Conservation (phyloP, 2,888 invertebrate genomes). For the Molorchus minor region DNA sequence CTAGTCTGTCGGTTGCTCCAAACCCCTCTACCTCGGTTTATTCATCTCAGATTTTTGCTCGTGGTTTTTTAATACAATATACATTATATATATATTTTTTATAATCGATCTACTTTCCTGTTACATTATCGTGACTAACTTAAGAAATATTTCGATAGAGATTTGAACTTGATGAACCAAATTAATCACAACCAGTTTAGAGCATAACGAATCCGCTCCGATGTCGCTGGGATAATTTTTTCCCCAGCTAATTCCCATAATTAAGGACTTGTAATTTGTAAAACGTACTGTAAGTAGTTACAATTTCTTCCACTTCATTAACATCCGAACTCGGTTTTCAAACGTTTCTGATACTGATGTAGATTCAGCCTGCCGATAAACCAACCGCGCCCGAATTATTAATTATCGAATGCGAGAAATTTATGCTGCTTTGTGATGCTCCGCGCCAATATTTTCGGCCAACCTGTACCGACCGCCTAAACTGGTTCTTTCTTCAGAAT, state of each 20-base stretch:
- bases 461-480: conserved; percentile 37
- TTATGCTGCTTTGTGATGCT: conserved; percentile 47
- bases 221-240: not conserved
- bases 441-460: conserved; percentile 34
- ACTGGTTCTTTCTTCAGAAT: conserved; percentile 46
- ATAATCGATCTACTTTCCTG: too few species aligned
- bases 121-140: too few species aligned
- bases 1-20: too few species aligned
- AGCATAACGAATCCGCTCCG: not conserved
- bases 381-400: conserved; percentile 45
- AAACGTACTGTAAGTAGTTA: conserved; percentile 29
- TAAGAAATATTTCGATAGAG: too few species aligned
- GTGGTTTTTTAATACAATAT: too few species aligned
- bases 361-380: conserved; percentile 40
- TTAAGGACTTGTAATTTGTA: conserved; percentile 13
- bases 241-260: conserved; percentile 1
- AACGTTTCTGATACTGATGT: conserved; percentile 34
- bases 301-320: conserved; percentile 38
- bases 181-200: not conserved
- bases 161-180: not conserved
- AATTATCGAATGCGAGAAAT: conserved; percentile 50
- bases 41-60: too few species aligned
- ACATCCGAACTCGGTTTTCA: conserved; percentile 40
- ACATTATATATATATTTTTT: too few species aligned
- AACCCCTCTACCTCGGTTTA: too few species aligned